A percentile compares a stretch with the other conserved stretches of the same genome.
Conservation (phyloP, 2,113 vertebrate genomes). For the Pseudolaguvia tuberculata region DNA sequence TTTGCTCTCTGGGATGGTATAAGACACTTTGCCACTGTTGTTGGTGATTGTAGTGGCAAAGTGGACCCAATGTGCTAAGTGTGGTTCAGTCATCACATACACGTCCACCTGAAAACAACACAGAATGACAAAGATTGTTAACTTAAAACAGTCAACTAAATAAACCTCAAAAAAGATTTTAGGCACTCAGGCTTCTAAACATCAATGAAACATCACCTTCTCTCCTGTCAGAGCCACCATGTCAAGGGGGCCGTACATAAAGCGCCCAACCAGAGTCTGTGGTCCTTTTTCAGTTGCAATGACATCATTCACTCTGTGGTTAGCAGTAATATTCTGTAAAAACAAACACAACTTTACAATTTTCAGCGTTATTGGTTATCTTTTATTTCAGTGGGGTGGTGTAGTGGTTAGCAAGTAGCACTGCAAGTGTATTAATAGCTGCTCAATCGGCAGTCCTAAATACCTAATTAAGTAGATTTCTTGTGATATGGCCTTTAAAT, state of each 20-base stretch:
- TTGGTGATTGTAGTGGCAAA: conserved; percentile 3
- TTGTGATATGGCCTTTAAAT: conserved; percentile 7
- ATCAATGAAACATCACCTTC: background rate
- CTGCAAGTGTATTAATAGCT: background rate
- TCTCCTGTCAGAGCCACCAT: conserved; percentile 11
- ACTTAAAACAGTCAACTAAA: background rate
- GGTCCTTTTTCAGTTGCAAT: conserved; percentile 6
- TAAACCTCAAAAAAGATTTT: background rate
- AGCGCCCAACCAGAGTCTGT: conserved; percentile 15
- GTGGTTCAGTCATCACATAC: conserved; percentile 17
- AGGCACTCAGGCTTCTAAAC: background rate
- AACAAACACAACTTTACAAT: background rate
- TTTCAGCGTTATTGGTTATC: background rate
- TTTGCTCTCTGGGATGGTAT: background rate
- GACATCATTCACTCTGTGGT: conserved; percentile 20
- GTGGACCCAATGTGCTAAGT: conserved; percentile 10
- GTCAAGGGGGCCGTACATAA: conserved; percentile 11
- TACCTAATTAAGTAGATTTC: background rate
- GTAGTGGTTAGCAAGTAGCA: background rate
- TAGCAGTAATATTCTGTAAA: conserved; percentile 6
- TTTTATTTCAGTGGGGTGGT: too few relatives aligned
- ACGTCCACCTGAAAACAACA: conserved; percentile 2
- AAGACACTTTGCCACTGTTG: conserved; percentile 13
- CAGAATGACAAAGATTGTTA: background rate
- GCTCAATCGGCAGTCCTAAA: too few relatives aligned